These are phyloP conservation scores for Saccostrea echinata DNA, from an alignment of 1,140 invertebrate genomes.

Conservation along the genomic window DNA sequence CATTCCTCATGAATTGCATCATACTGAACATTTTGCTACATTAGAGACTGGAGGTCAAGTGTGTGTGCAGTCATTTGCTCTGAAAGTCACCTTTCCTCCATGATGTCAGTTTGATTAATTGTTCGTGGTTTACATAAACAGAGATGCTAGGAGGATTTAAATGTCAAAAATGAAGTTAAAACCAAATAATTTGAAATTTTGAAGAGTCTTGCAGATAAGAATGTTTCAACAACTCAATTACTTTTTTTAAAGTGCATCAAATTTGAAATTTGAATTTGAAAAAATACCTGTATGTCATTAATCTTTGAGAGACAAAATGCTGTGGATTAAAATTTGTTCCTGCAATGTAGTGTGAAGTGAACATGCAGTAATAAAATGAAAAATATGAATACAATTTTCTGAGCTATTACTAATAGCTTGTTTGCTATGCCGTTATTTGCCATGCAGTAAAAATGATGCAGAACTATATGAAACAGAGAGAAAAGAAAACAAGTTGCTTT, in stretches of 20 bases:
- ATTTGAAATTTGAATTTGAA: background rate
- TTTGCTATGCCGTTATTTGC: no score
- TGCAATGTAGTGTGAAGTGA: no score
- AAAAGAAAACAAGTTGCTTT: no score
- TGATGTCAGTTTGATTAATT: background rate
- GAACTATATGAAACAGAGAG: no score
- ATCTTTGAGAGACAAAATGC: no score
- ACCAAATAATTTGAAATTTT: constrained; percentile 24
- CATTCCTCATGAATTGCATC: background rate
- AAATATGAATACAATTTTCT: no score
- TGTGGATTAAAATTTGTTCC: no score
- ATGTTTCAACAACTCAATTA: background rate
- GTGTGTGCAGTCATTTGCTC: background rate
- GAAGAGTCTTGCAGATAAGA: background rate
- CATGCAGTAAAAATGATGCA: no score
- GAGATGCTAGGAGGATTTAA: background rate
- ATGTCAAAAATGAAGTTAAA: constrained; percentile 14
- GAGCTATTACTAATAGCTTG: no score
- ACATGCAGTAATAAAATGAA: no score
- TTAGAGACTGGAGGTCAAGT: no score
- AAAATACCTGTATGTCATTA: no score
- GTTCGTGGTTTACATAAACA: background rate
- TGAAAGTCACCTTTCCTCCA: background rate
- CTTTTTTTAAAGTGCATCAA: background rate
- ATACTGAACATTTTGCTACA: background rate